phyloP scores from a whole-genome alignment of 2,888 invertebrate genomes.

The Cyaniris semiargus region DNA sequence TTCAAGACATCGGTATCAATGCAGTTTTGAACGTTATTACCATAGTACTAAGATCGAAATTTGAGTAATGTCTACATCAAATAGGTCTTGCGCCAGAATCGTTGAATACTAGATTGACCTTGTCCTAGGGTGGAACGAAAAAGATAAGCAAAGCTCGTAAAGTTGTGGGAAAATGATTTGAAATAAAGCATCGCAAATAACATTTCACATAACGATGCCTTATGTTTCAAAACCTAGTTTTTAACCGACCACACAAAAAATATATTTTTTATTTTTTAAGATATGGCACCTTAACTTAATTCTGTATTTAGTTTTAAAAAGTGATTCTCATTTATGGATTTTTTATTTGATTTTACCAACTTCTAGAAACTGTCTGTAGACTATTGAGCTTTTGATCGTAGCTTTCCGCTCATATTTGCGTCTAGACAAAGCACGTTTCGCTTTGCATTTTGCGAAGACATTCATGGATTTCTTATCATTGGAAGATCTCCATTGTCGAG shows the following conservation, averaged over 20 bases:
- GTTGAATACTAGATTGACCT: background rate
- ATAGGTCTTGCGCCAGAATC: background rate
- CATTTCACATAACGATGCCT: too few relatives aligned
- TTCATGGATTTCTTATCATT: background rate
- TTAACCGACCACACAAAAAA: background rate
- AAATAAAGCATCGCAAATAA: too few relatives aligned
- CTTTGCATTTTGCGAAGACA: background rate
- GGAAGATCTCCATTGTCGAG: background rate
- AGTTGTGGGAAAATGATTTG: too few relatives aligned
- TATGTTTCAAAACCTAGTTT: too few relatives aligned
- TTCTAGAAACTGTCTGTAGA: background rate
- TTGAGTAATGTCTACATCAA: background rate
- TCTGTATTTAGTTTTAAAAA: too few relatives aligned
- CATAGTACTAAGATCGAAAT: background rate
- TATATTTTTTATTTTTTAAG: too few relatives aligned
- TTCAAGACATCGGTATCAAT: slow-evolving; percentile 20
- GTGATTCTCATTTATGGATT: too few relatives aligned
- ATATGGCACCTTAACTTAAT: too few relatives aligned
- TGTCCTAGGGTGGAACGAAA: background rate
- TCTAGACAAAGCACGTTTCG: background rate
- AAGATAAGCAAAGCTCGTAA: background rate
- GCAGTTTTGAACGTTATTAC: background rate
- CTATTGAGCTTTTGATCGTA: slow-evolving; percentile 10
- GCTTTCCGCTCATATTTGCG: background rate
- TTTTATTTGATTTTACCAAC: background rate